Evolutionary conservation across 2,797 vertebrate species (phyloP), one percentile per base, ranked within the genome.

Genomic region (Meda fulgida): DNA sequence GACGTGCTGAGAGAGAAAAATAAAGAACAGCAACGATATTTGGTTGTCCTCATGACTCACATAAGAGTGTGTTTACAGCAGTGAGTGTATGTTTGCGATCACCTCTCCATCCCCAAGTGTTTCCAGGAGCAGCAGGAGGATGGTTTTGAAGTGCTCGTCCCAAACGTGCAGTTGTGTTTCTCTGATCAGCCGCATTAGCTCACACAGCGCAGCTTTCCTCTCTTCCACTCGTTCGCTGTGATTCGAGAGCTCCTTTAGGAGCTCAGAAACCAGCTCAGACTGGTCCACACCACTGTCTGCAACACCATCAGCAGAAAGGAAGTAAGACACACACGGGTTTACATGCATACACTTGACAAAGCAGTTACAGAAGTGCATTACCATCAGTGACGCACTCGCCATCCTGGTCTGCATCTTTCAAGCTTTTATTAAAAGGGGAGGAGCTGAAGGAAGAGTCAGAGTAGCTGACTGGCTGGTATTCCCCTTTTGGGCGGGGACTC

Each of bases 111-210:
- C 98, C 0, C 97, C 97, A 92, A 99, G 96, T 0, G 97, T 99
- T 95, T 99, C 98, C 63, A 99, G 96, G 88, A 99, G 94, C 67
- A 99, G 92, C 83, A 99, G 95, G 72, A 99, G 92, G 93, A 99
- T 97, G 90, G 97, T 99, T 95, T 99, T 99, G 93, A 99, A 99
- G 89, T 99, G 98, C 84, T 99, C 97, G 67, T 99, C 98, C 98
- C 98, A 99, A 92, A 99, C 96, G 89, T 97, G 96, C 18, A 98
- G 95, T n/a, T 96, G 95, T 81, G 98, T 97, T 88, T 98, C 97
- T 3, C 97, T 97, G 87, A 98, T 98, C 86, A 99, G 92, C 88
- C 97, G 97, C 93, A 97, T 96, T 78, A 99, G 96, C 84, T 99
- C 97, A 1, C 95, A 97, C 31, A 99, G 94, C 3, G 98, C 97